Base-by-base conservation (phyloP, 2,113 vertebrate genomes). In the Elaphurus davidianus region DNA sequence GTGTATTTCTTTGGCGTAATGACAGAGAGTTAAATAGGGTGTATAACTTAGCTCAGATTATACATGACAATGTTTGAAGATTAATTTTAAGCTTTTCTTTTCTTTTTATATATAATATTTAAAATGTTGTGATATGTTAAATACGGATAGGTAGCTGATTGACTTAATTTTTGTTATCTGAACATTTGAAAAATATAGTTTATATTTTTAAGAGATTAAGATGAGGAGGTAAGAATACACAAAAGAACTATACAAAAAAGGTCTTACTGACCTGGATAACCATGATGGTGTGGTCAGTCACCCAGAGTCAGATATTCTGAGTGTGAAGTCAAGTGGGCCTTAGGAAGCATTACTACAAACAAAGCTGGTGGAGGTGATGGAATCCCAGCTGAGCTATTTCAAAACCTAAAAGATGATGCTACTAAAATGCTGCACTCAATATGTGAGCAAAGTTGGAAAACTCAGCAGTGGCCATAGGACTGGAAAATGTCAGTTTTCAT, bases 211-310 rank as follows among this genome's bases (percentile, higher is more conserved):
- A 67, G 64, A 67, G 17, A 67, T 67, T 67, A 67, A 19, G 33
- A n/a, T 67, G 15, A 67, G 33, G 17, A 67, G 16, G 64, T n/a
- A 19, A 67, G 64, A n/a, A 67, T 67, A 71, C n/a, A 71, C 9
- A 71, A 40, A 71, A 23, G n/a, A 40, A 40, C n/a, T 71, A 23
- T 12, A 71, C 67, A 71, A 23, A 71, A 71, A 40, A 71, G 19
- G 2, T 71, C 67, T 71, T 71, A 71, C 23, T 23, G 5, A 12
- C n/a, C 10, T 2, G 0, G 19, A 71, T 40, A 40, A 23, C 9
- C n/a, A 71, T 36, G 17, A 67, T 67, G 4, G 16, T 67, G 33
- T n/a, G 19, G 4, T 40, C 19, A 71, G 10, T 71, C 67, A 71
- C 10, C 67, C 12, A 71, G n/a, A 40, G 67, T 36, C 16, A 71